Evolutionary conservation across 2,888 invertebrate species (phyloP).

Genomic region (Ceriagrion tenellum): DNA sequence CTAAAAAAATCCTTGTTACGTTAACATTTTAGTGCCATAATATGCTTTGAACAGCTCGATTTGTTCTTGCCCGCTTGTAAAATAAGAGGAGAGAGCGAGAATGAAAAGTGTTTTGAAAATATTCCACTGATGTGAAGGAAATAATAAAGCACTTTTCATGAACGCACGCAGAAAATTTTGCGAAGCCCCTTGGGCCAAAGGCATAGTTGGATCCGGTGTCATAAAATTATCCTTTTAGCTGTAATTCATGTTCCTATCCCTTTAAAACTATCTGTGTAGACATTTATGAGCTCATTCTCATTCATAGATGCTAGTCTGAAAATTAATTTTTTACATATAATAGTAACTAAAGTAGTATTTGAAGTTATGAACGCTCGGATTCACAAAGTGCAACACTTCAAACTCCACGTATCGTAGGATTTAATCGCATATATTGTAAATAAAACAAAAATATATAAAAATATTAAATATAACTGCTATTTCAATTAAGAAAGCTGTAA

Average conservation of each 20-base stretch:
- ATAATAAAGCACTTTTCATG: not conserved
- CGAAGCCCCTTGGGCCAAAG: not conserved
- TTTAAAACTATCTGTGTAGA: not conserved
- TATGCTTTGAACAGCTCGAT: not conserved
- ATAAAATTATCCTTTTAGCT: not conserved
- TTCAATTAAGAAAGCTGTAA: not conserved
- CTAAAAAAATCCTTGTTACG: slow-evolving; percentile 57
- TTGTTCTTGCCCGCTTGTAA: not conserved
- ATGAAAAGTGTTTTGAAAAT: not conserved
- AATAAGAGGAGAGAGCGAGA: not conserved
- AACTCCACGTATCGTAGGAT: too few relatives aligned
- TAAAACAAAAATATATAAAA: too few relatives aligned
- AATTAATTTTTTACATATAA: not conserved
- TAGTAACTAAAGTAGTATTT: too few relatives aligned
- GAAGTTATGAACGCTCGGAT: too few relatives aligned
- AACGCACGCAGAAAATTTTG: not conserved
- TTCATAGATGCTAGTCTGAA: not conserved
- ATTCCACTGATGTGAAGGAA: not conserved
- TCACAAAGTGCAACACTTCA: too few relatives aligned
- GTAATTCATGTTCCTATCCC: not conserved
- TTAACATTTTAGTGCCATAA: slow-evolving; percentile 8
- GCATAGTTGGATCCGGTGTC: not conserved
- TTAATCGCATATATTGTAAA: too few relatives aligned
- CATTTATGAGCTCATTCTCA: not conserved
- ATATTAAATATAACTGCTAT: not conserved